A percentile compares a stretch with the other conserved stretches of the same genome.
Conservation (phyloP, 2,888 invertebrate genomes). For the Dendrolimus pini region DNA sequence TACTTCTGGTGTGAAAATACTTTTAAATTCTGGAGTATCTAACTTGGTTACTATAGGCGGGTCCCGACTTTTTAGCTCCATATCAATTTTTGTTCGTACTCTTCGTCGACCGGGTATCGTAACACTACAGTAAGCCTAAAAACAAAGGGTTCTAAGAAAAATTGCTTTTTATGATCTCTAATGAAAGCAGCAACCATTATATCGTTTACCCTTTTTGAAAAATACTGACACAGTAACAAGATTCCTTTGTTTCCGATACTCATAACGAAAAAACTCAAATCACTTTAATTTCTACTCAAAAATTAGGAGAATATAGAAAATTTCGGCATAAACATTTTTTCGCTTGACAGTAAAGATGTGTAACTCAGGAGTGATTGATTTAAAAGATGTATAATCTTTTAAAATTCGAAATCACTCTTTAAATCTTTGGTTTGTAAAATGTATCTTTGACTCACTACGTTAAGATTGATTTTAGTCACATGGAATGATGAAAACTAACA, state of each 20-base stretch:
- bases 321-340: too few species aligned
- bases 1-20: slow-evolving; percentile 90
- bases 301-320: background rate
- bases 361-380: too few species aligned
- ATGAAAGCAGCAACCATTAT: background rate
- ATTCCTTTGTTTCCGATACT: slow-evolving; percentile 15
- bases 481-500: too few species aligned
- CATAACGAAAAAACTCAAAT: slow-evolving; percentile 19
- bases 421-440: too few species aligned
- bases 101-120: slow-evolving; percentile 22
- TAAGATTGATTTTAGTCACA: too few species aligned
- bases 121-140: slow-evolving; percentile 23
- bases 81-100: slow-evolving; percentile 41
- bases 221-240: slow-evolving; percentile 16
- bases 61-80: slow-evolving; percentile 56
- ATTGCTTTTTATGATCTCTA: background rate
- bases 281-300: background rate
- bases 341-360: too few species aligned
- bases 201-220: slow-evolving; percentile 20
- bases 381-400: too few species aligned
- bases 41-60: slow-evolving; percentile 84
- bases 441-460: too few species aligned
- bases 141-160: background rate
- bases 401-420: too few species aligned
- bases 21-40: slow-evolving; percentile 83